Conservation (phyloP, 2,888 invertebrate genomes). For the Ornithoptera priamus region DNA sequence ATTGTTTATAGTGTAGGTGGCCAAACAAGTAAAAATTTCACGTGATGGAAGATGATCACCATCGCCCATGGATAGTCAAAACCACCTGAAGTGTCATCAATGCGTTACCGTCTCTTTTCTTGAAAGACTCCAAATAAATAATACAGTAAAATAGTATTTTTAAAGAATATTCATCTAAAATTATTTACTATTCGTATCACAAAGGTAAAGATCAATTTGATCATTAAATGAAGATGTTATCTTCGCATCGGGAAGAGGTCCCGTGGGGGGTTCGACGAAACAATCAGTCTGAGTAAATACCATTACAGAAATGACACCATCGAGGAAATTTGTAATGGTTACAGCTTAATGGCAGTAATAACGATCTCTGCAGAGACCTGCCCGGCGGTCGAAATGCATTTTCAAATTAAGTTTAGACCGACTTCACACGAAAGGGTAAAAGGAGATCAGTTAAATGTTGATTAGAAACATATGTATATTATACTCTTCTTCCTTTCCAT, state of each 20-base stretch:
- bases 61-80: no score
- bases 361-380: constrained; percentile 21
- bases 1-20: no score
- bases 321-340: constrained; percentile 24
- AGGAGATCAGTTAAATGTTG: not conserved
- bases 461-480: not conserved
- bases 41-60: no score
- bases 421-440: constrained; percentile 4
- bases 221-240: constrained; percentile 1
- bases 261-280: constrained; percentile 7
- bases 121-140: no score
- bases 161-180: no score
- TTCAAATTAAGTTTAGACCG: constrained; percentile 24
- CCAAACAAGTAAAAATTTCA: no score
- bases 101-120: no score
- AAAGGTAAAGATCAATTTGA: not conserved
- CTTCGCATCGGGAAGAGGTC: not conserved
- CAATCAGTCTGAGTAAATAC: constrained; percentile 27
- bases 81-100: no score
- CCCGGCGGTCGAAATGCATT: constrained; percentile 20
- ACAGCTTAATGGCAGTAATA: constrained; percentile 27
- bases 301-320: constrained; percentile 27
- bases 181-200: no score
- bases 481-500: not conserved
- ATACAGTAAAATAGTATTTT: no score